Evolutionary conservation across 2,888 invertebrate genomes (phyloP), one percentile per base, ranked within the genome.

Genomic region (Hedychridium roseum): DNA sequence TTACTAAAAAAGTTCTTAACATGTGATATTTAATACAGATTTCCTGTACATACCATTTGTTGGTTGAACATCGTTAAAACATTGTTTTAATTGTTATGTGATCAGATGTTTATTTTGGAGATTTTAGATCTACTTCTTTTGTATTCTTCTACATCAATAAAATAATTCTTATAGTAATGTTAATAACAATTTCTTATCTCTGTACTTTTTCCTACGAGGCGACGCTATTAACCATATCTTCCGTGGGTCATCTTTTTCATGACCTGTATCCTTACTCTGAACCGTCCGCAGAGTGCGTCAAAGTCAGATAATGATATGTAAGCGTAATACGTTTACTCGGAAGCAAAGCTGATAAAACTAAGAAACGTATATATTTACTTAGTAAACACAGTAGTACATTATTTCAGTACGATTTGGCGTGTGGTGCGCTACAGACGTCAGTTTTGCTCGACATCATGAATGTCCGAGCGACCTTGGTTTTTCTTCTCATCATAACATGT

Each of bases 331-430:
- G 21, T 2, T 9, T 36, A 40, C 14, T 7, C 6, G 35, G 34
- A 27, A 43, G 7, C 18, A 21, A 20, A 9, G n/a, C 7, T 38
- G 39, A 49, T 44, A 49, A 48, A 12, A 12, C 2, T 14, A 36
- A 26, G 14, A 37, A 7, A 40, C 6, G 3, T 28, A 9, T n/a
- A 16, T 14, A 15, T n/a, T 16, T 32, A 32, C 9, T 5, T 11
- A 4, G 5, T 32, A 32, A 7, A 14, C 16, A 15, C 17, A 15
- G 14, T 15, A 6, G 17, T 32, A 32, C 15, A 32, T 17, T 6
- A 1, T 32, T 14, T 16, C 16, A 5, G 14, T 9, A 32, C n/a
- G 5, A 17, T 34, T 7, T 18, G n/a, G 15, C 5, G n/a, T 3
- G 12, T 34, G 3, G 32, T 32, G 14, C 17, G 32, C 32, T 17